Conservation (phyloP, 2,113 vertebrate genomes). For the Siniperca chuatsi region DNA sequence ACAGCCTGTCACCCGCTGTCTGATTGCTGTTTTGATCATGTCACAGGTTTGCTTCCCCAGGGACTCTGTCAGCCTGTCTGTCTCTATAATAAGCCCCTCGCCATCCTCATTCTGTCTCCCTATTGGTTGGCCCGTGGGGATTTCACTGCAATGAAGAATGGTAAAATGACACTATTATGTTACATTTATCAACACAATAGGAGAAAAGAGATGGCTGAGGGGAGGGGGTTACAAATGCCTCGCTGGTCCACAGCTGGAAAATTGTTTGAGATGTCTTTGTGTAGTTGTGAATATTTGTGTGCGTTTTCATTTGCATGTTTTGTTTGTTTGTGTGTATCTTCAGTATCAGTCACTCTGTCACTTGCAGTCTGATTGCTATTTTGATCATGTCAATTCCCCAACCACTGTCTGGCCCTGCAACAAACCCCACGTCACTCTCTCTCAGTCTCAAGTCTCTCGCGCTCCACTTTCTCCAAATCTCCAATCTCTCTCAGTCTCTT, state of each 20-base stretch:
- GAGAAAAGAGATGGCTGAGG: background rate
- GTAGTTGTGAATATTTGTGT: background rate
- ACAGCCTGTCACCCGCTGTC: background rate
- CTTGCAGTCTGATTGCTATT: slow-evolving; percentile 41
- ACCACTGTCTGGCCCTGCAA: slow-evolving; percentile 4
- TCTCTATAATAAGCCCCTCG: slow-evolving; percentile 13
- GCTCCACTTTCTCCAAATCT: background rate
- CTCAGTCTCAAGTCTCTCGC: background rate
- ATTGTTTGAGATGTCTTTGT: background rate
- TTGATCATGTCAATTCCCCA: slow-evolving; percentile 39
- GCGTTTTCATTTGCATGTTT: slow-evolving; percentile 1
- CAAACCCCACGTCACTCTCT: slow-evolving; percentile 3
- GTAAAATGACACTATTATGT: slow-evolving; percentile 26
- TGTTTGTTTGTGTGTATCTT: slow-evolving; percentile 33
- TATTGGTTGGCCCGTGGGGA: background rate
- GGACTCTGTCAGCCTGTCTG: background rate
- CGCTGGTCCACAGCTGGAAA: slow-evolving; percentile 34
- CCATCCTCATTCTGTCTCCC: slow-evolving; percentile 1
- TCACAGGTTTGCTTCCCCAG: slow-evolving; percentile 2
- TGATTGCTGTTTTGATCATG: slow-evolving; percentile 24
- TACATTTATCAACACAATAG: slow-evolving; percentile 24
- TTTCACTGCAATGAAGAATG: background rate
- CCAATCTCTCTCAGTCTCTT: background rate
- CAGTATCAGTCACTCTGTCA: slow-evolving; percentile 23
- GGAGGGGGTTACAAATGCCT: background rate